A percentile compares a stretch with the other conserved stretches of the same genome.
These are phyloP conservation scores for Lepus europaeus DNA, from an alignment of 2,113 vertebrate species.

Conservation along the genomic window DNA sequence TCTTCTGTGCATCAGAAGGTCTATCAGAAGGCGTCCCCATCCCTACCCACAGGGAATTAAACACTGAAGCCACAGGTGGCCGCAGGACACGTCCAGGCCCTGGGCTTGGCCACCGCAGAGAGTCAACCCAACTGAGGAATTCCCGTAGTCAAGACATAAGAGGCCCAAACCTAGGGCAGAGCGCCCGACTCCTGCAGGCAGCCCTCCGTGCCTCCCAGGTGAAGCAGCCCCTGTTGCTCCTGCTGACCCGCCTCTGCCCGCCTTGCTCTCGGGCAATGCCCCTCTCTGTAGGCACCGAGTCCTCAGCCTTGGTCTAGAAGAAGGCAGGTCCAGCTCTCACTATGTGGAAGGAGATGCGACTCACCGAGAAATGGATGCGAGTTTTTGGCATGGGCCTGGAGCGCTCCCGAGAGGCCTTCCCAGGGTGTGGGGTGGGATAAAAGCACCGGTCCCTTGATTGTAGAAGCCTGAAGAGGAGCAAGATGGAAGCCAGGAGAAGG, in stretches of 20 bases:
- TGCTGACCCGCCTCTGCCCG: not conserved
- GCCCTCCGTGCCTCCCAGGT: not conserved
- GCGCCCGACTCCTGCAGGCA: rapidly evolving
- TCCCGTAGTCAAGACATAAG: not conserved
- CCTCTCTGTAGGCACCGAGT: rapidly evolving
- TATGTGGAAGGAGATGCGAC: rapidly evolving
- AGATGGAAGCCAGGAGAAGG: too few species aligned
- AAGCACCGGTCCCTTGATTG: rapidly evolving
- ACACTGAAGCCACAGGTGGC: not conserved
- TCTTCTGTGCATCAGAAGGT: not conserved
- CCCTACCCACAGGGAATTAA: not conserved
- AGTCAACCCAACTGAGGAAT: too few species aligned
- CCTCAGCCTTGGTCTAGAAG: not conserved
- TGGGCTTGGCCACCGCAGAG: not conserved
- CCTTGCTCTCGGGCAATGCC: not conserved
- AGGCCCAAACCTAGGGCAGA: not conserved
- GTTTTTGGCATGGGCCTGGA: not conserved
- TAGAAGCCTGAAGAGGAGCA: not conserved
- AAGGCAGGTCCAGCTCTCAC: not conserved
- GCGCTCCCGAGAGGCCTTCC: rapidly evolving
- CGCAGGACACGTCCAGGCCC: too few species aligned
- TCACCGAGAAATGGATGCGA: not conserved
- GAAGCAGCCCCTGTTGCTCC: not conserved
- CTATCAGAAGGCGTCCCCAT: rapidly evolving
- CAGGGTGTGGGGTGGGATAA: not conserved